A percentile compares a stretch with the other conserved stretches of the same genome.
Evolutionary conservation across 2,888 invertebrate species (phyloP).

Genomic region (Lasioglossum pauxillum): DNA sequence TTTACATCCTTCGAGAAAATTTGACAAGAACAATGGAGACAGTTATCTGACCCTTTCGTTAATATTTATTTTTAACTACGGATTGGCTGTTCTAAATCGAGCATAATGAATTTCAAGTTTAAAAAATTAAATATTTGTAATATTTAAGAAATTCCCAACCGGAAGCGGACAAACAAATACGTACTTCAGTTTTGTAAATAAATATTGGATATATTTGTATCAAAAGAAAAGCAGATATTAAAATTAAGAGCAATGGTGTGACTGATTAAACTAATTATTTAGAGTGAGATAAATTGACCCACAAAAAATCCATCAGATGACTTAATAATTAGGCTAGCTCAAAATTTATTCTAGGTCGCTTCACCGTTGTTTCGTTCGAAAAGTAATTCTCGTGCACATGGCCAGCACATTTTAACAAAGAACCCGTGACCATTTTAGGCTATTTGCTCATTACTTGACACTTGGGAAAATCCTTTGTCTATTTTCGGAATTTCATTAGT

Average conservation of each 20-base stretch:
- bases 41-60: neutral
- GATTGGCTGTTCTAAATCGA: neutral
- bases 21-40: neutral
- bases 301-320: neutral
- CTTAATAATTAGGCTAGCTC: neutral
- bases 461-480: constrained; percentile 41
- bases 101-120: neutral
- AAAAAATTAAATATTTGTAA: neutral
- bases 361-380: neutral
- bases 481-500: constrained; percentile 56
- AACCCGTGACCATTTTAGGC: constrained; percentile 21
- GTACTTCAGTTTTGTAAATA: neutral
- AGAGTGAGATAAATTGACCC: neutral
- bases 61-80: neutral
- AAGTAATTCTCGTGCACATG: neutral
- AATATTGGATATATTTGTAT: neutral
- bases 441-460: constrained; percentile 47
- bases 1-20: constrained; percentile 10
- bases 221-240: neutral
- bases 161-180: neutral
- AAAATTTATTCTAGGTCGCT: neutral
- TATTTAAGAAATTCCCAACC: neutral
- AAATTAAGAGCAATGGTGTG: neutral
- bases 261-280: neutral
- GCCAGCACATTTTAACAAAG: constrained; percentile 30